Percentiles rank a stretch among this genome's conserved stretches.
phyloP scores from a whole-genome alignment of 1,140 invertebrate genomes.

The Rhagoletis pomonella region DNA sequence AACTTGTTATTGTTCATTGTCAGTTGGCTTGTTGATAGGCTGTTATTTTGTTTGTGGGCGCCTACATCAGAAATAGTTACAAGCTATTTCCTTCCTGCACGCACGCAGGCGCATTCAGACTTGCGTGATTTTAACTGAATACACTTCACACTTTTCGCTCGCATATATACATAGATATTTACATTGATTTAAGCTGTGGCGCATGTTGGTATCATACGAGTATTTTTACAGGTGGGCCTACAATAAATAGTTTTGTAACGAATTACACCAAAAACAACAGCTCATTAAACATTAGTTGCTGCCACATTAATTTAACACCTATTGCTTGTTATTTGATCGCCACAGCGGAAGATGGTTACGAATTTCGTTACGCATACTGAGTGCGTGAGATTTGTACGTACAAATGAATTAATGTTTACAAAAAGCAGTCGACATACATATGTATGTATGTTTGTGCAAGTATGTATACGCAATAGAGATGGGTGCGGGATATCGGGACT shows the following conservation, averaged over 20 bases:
- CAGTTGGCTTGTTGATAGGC: neutral
- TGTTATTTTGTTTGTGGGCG: neutral
- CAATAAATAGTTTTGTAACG: conserved; percentile 31
- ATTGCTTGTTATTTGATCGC: conserved; percentile 2
- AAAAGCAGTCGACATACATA: neutral
- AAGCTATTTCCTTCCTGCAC: conserved; percentile 39
- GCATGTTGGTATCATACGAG: neutral
- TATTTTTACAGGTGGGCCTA: conserved; percentile 31
- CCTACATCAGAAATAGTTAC: conserved; percentile 25
- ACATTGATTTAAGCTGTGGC: neutral
- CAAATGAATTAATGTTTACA: too few relatives aligned
- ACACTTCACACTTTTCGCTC: neutral
- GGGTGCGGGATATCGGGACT: too few relatives aligned
- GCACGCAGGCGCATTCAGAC: neutral
- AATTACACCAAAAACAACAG: conserved; percentile 29
- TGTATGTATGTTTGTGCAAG: neutral
- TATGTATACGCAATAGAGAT: too few relatives aligned
- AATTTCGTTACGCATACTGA: conserved; percentile 16
- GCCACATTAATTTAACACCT: conserved; percentile 47
- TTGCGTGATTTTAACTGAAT: neutral
- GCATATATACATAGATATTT: neutral
- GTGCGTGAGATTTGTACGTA: neutral
- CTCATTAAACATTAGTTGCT: conserved; percentile 17
- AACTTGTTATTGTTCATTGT: neutral
- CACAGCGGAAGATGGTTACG: neutral